phyloP scores from a whole-genome alignment of 2,888 invertebrate species.

The Tetragonisca angustula region DNA sequence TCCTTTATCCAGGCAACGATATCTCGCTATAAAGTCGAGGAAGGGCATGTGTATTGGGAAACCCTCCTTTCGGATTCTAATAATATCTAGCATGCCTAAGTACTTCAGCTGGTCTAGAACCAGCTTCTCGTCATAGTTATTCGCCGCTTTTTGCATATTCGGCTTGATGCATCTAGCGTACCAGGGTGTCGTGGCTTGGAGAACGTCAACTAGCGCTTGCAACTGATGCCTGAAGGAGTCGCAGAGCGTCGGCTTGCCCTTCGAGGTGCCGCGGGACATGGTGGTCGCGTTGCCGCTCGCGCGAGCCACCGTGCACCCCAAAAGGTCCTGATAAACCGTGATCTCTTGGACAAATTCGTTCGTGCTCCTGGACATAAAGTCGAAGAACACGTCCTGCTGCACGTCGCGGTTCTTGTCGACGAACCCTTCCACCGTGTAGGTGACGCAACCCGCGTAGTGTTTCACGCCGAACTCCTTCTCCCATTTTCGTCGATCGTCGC shows the following conservation, averaged over 20 bases:
- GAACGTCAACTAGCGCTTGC: slow-evolving; percentile 94
- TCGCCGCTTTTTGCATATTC: slow-evolving; percentile 92
- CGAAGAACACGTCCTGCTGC: slow-evolving; percentile 96
- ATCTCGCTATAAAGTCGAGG: slow-evolving; percentile 90
- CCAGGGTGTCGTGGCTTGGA: slow-evolving; percentile 96
- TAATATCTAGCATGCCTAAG: slow-evolving; percentile 96
- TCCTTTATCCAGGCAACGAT: slow-evolving; percentile 88
- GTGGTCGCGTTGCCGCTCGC: slow-evolving; percentile 84
- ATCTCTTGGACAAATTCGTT: slow-evolving; percentile 93
- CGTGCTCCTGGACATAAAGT: slow-evolving; percentile 93
- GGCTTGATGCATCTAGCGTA: slow-evolving; percentile 97
- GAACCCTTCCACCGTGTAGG: slow-evolving; percentile 92
- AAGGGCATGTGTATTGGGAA: slow-evolving; percentile 94
- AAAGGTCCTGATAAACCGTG: slow-evolving; percentile 84
- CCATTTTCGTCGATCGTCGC: slow-evolving; percentile 94
- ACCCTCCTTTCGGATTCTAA: slow-evolving; percentile 94
- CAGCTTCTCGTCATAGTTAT: slow-evolving; percentile 91
- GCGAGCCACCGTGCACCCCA: slow-evolving; percentile 79
- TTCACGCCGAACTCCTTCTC: slow-evolving; percentile 95
- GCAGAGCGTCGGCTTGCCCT: slow-evolving; percentile 95
- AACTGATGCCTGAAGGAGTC: slow-evolving; percentile 95
- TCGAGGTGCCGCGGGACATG: slow-evolving; percentile 93
- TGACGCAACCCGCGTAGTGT: slow-evolving; percentile 96
- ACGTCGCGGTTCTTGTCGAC: slow-evolving; percentile 97
- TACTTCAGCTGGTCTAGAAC: slow-evolving; percentile 95